Percentiles rank a stretch among this genome's conserved stretches.
These are phyloP conservation scores for Acipenser transmontanus DNA, from an alignment of 2,797 vertebrate genomes.

Conservation along the genomic window DNA sequence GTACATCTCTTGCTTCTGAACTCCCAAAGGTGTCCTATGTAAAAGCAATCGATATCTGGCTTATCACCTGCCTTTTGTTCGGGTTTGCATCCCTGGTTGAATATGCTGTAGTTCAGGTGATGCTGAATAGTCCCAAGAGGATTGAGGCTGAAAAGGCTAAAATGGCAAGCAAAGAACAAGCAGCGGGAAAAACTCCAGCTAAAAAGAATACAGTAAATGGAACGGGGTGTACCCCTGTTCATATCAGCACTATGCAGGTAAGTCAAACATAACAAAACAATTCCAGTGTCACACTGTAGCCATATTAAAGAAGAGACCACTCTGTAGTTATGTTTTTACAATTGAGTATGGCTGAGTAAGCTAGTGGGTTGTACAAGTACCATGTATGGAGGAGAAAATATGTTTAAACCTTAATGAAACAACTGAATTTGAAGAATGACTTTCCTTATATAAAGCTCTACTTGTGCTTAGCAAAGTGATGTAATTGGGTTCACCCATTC, in stretches of 20 bases:
- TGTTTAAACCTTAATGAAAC: no score
- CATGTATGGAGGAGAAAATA: no score
- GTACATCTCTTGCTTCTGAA: slow-evolving; percentile 88
- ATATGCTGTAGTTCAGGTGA: slow-evolving; percentile 94
- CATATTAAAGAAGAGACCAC: no score
- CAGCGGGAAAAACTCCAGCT: slow-evolving; percentile 65
- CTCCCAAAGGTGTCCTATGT: slow-evolving; percentile 97
- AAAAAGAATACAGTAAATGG: slow-evolving; percentile 88
- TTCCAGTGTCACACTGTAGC: no score
- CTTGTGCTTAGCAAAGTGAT: no score
- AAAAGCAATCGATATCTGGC: slow-evolving; percentile 96
- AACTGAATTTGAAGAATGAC: no score
- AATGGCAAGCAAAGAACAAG: slow-evolving; percentile 85
- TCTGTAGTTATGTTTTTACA: no score
- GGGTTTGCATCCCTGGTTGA: slow-evolving; percentile 95
- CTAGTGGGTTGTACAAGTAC: no score
- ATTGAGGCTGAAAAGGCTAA: slow-evolving; percentile 91
- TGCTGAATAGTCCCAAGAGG: slow-evolving; percentile 91
- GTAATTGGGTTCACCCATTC: no score
- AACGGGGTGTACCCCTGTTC: slow-evolving; percentile 85
- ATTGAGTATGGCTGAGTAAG: no score
- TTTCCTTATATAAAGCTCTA: no score
- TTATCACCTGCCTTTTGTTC: slow-evolving; percentile 96
- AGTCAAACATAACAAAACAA: slow-evolving; percentile 24
- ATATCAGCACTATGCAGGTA: slow-evolving; percentile 94